A percentile compares a stretch with the other conserved stretches of the same genome.
phyloP scores from a whole-genome alignment of 2,888 invertebrate genomes.

The Acleris holmiana region DNA sequence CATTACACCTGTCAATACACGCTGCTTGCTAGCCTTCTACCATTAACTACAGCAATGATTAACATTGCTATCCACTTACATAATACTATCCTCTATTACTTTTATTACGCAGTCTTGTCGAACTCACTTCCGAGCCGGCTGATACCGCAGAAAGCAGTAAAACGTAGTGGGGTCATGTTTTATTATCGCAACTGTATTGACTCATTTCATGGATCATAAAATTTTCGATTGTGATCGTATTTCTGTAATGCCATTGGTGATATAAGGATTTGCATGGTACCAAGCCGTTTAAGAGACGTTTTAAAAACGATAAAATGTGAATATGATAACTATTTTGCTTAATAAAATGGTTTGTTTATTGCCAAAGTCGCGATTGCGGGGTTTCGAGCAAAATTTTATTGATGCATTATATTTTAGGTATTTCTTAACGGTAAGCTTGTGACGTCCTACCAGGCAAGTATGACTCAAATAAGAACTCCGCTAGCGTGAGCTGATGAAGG shows the following conservation, averaged over 20 bases:
- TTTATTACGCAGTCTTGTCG: slow-evolving; percentile 24
- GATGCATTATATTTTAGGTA: background rate
- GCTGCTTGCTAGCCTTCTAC: no score
- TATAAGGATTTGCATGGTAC: slow-evolving; percentile 53
- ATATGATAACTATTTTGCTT: slow-evolving; percentile 15
- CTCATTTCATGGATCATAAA: slow-evolving; percentile 62
- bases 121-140: slow-evolving; percentile 32
- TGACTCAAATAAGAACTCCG: no score
- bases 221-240: slow-evolving; percentile 51
- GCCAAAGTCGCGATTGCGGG: background rate
- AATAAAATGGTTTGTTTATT: slow-evolving; percentile 13
- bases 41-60: no score
- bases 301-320: slow-evolving; percentile 22
- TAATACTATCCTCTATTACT: slow-evolving; percentile 9
- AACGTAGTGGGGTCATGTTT: slow-evolving; percentile 48
- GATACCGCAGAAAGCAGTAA: slow-evolving; percentile 48
- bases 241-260: slow-evolving; percentile 39
- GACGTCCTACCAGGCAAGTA: no score
- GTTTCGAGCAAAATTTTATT: slow-evolving; percentile 10
- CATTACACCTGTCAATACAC: no score
- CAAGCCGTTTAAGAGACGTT: slow-evolving; percentile 44
- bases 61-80: background rate
- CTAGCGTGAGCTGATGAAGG: no score
- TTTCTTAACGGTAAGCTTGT: no score
- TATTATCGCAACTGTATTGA: slow-evolving; percentile 47